Evolutionary conservation across 2,113 vertebrate species (phyloP), one percentile per base, ranked within the genome.

Genomic region (Takifugu bimaculatus): DNA sequence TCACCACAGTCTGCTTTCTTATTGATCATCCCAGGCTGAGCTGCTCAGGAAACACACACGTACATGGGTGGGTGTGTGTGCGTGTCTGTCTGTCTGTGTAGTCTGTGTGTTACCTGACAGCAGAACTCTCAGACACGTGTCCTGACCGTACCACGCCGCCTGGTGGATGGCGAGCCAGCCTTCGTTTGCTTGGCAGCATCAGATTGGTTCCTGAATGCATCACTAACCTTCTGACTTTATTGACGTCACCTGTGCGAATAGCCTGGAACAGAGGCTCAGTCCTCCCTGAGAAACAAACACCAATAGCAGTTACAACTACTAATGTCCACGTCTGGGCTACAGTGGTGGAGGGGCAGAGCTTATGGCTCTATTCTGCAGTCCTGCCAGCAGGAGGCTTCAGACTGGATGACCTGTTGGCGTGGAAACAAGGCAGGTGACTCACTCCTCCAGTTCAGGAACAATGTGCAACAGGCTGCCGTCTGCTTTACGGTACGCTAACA

Each of bases 111-210:
- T 74, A 97, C 97, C 93, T 91, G 79, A 78, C 26, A 97, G 90
- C 59, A 98, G 71, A 1, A 94, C 20, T 49, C 75, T 89, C 56
- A 97, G 80, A 68, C 94, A 96, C n/a, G 85, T 74, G 26, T 89
- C 78, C 85, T 94, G 88, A 54, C 93, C 94, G 0, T 91, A 95
- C 81, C 92, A 95, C 0, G 92, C 94, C 0, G 93, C 93, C 84
- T 98, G 93, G 0, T 98, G 97, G 3, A 96, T 82, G 0, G 93
- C 93, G 12, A 96, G 78, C 94, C 95, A 98, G 65, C 94, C 95
- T 0, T 94, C n/a, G 93, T 54, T 90, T 91, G 69, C 90, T 93
- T 2, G 94, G 88, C 58, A 92, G 74, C 12, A 89, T 87, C 47
- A 95, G 88, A 51, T 92, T 85, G 68, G 85, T 91, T 51, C 54